phyloP scores from a whole-genome alignment of 2,888 invertebrate species.

The Epiblema foenella region DNA sequence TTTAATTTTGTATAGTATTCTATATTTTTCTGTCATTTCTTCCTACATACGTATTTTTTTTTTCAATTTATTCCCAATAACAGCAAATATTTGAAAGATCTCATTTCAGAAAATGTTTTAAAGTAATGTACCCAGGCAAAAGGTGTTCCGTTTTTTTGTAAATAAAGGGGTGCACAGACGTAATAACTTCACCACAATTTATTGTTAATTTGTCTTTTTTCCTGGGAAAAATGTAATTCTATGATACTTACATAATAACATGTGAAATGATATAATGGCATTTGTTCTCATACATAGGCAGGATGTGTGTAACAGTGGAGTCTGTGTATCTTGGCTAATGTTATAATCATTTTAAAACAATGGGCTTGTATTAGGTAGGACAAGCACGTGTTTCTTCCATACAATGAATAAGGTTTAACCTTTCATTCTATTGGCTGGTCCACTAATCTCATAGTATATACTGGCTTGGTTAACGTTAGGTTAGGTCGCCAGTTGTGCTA shows the following conservation, averaged over 20 bases:
- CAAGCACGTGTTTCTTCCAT: conserved; percentile 45
- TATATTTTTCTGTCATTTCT: neutral
- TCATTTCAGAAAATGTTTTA: too few species aligned
- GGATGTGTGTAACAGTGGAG: conserved; percentile 40
- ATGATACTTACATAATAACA: neutral
- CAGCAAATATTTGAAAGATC: neutral
- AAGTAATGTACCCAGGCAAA: too few species aligned
- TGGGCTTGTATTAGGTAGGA: conserved; percentile 55
- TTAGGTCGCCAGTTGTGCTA: neutral
- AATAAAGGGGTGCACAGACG: too few species aligned
- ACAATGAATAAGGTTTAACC: conserved; percentile 29
- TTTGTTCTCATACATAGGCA: neutral
- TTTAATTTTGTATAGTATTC: neutral
- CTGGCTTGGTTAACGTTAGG: neutral
- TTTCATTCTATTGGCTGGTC: conserved; percentile 15
- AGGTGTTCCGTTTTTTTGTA: too few species aligned
- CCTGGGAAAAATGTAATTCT: neutral
- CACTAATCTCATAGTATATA: neutral
- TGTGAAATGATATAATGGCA: neutral
- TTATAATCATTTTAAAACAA: conserved; percentile 50
- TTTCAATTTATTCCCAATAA: neutral
- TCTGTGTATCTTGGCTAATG: conserved; percentile 43
- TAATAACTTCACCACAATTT: too few species aligned
- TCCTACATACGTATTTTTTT: neutral
- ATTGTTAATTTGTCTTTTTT: too few species aligned